Evolutionary conservation across 2,797 vertebrate genomes (phyloP), one percentile per base, ranked within the genome.

Genomic region (Oreortyx pictus): DNA sequence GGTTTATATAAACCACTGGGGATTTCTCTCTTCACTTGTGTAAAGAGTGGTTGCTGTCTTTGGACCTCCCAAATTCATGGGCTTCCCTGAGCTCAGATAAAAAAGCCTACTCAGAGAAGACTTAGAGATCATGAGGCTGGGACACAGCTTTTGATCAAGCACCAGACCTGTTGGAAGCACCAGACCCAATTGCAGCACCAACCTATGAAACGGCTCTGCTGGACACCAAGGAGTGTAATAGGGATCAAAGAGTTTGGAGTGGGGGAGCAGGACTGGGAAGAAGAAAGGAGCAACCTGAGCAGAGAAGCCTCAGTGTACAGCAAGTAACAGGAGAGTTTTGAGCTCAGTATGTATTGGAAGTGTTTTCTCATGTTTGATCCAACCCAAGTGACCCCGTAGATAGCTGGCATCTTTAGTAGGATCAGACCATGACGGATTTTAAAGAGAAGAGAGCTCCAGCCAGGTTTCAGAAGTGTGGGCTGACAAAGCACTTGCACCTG

Each of bases 401-500:
- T 82, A 86, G 60, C 12, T 88, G 89, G 72, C 81, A 72, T 35
- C 73, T 41, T 47, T 41, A 72, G 62, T 33, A 78, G 78, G 87
- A 85, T 90, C 79, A n/a, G 11, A 0, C 59, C 66, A 60, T 50
- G 83, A 74, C 39, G 76, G 22, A 52, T 37, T 92, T 91, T 65
- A 82, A 67, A 79, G 52, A 66, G 60, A 83, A 91, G 72, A 64
- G 89, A 87, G 56, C 82, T 2, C 35, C 44, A 49, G 81, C 81
- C 72, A 74, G 35, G 72, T 92, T 94, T 77, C 87, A 89, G 85
- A 65, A 64, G 74, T 0, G 0, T 76, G 82, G 56, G 71, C 15
- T 83, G 74, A 41, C 57, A 57, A 54, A 85, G 49, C 2, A 0
- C 71, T 79, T 88, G 84, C 94, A 94, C 92, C 92, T 96, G 92